A percentile compares a stretch with the other conserved stretches of the same genome.
Evolutionary conservation across 2,113 vertebrate species (phyloP).

Genomic region (Ophthalmolycus amberensis): DNA sequence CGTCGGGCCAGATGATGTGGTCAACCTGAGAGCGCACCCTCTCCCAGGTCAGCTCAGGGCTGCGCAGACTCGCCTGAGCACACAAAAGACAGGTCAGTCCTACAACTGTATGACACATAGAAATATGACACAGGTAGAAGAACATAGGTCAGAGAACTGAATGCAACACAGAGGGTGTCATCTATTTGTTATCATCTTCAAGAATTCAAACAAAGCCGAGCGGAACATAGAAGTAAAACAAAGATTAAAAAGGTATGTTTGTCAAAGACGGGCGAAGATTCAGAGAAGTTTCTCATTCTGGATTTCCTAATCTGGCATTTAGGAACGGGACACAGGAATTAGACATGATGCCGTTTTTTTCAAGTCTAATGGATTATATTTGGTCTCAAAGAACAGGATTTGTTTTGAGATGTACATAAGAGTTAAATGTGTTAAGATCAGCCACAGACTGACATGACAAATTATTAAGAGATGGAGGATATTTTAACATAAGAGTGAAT

Average conservation of each 20-base stretch:
- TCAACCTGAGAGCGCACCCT: slow-evolving; percentile 98
- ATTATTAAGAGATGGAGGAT: not conserved
- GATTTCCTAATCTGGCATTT: not conserved
- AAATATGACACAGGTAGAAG: not conserved
- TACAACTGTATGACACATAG: not conserved
- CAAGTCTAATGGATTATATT: not conserved
- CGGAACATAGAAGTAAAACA: not conserved
- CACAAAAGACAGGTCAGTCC: slow-evolving; percentile 27
- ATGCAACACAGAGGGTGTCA: not conserved
- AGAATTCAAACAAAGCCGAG: not conserved
- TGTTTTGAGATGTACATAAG: not conserved
- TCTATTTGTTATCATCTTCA: not conserved
- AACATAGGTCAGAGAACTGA: not conserved
- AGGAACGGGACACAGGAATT: not conserved
- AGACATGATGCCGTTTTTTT: slow-evolving; percentile 1
- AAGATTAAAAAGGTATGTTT: not conserved
- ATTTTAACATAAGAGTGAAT: not conserved
- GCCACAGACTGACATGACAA: not conserved
- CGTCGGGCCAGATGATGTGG: slow-evolving; percentile 98
- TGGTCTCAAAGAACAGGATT: not conserved
- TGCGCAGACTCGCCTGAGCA: slow-evolving; percentile 93
- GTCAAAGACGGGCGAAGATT: not conserved
- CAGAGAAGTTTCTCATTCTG: not conserved
- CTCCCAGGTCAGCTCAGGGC: slow-evolving; percentile 98
- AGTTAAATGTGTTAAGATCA: not conserved